Evolutionary conservation across 2,113 vertebrate species (phyloP), one percentile per base, ranked within the genome.

Genomic region (Tenrec ecaudatus): DNA sequence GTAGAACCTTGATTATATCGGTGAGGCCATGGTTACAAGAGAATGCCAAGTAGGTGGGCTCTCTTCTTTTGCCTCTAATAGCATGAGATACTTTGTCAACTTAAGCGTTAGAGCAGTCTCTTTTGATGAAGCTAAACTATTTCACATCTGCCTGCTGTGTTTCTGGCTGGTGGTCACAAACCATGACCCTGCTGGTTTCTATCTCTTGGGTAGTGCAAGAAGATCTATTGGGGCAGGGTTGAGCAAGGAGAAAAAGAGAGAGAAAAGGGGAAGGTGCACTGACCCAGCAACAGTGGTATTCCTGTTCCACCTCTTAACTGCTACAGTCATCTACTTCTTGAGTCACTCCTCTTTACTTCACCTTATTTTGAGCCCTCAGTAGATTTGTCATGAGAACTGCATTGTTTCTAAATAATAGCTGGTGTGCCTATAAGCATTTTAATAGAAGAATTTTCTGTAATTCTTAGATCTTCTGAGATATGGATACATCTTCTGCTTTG

Each of bases 51-150:
- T 92, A 15, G 62, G 64, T 71, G 25, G 8, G 0, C 88, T 90
- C 68, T 19, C 68, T 91, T 90, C 64, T 58, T 91, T 66, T 91
- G 64, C 31, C 33, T 96, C n/a, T 91, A 95, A 83, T 76, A 95
- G 22, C 29, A 38, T 79, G 38, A 73, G 80, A 2, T 88, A 22
- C 43, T 90, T 86, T 60, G 22, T 85, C 68, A 90, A n/a, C 36
- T 94, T 88, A 81, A 53, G 58, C 82, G 38, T 86, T 92, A n/a
- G n/a, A 84, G 29, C 29, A 40, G 10, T 87, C 57, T 57, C 66
- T 94, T 83, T 89, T n/a, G 23, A 17, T 96, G 85, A 95, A 91
- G 87, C 64, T 58, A 81, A 47, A 53, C 71, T 36, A 75, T 91
- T 95, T 95, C 66, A 83, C 82, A 73, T 95, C 27, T 83, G 33